These are phyloP conservation scores for Cavia porcellus DNA, from an alignment of 2,113 vertebrate species.

Conservation along the genomic window DNA sequence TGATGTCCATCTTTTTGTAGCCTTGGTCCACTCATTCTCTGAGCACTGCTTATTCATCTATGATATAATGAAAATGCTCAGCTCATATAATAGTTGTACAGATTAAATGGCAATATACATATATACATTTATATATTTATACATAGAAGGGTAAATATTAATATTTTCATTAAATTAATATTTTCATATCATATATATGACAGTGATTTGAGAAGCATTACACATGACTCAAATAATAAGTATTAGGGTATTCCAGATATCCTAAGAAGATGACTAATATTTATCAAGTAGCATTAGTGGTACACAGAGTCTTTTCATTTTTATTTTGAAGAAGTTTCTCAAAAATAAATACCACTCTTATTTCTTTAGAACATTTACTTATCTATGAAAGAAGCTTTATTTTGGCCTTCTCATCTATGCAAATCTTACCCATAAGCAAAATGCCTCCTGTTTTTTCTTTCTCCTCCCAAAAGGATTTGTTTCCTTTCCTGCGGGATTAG, in stretches of 20 bases:
- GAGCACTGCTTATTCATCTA: neutral
- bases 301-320: constrained; percentile 27
- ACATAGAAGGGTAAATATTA: neutral
- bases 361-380: constrained; percentile 57
- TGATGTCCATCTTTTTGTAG: neutral
- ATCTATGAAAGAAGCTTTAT: constrained; percentile 29
- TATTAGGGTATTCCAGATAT: neutral
- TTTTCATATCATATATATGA: neutral
- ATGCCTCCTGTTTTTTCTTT: constrained; percentile 36
- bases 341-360: constrained; percentile 54
- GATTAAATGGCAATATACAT: neutral
- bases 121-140: neutral
- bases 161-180: neutral
- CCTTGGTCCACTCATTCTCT: neutral
- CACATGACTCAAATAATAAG: neutral
- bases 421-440: constrained; percentile 65
- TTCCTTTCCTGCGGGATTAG: constrained; percentile 74
- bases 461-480: constrained; percentile 21
- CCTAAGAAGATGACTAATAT: constrained; percentile 14
- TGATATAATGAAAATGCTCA: constrained; percentile 16
- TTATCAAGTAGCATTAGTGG: constrained; percentile 35
- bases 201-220: neutral
- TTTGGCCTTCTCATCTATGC: constrained; percentile 3
- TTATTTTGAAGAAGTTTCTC: neutral
- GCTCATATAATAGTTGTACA: neutral